A percentile compares a stretch with the other conserved stretches of the same genome.
Evolutionary conservation across 2,113 vertebrate species (phyloP).

Genomic region (Calypte anna): DNA sequence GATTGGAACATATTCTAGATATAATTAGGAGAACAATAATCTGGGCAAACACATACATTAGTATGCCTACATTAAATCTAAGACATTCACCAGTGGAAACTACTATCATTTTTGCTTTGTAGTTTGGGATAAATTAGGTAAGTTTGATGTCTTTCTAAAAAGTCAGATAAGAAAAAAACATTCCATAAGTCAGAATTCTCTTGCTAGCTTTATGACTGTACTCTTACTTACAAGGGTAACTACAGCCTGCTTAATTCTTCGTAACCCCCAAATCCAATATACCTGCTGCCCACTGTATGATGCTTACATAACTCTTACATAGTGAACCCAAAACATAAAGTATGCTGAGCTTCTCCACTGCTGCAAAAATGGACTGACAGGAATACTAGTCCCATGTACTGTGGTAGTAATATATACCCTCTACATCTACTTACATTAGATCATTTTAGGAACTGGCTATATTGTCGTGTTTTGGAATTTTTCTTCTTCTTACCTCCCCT

Average conservation of each 20-base stretch:
- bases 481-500: background rate
- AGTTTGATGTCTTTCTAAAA: background rate
- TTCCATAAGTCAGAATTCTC: background rate
- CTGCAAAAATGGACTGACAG: background rate
- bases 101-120: background rate
- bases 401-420: background rate
- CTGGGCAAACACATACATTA: background rate
- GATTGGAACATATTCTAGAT: background rate
- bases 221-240: background rate
- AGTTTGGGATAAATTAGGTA: background rate
- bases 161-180: background rate
- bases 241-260: background rate
- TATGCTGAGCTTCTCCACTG: background rate
- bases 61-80: background rate
- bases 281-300: rapidly evolving
- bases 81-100: background rate
- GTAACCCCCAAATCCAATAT: background rate
- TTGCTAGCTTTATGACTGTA: background rate
- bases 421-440: background rate
- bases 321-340: background rate
- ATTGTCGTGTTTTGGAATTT: background rate
- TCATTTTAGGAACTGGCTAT: background rate
- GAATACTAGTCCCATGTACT: rapidly evolving
- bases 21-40: background rate
- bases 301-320: background rate